Evolutionary conservation across 2,113 vertebrate genomes (phyloP).

Genomic region (Mesembrinibis cayennensis): DNA sequence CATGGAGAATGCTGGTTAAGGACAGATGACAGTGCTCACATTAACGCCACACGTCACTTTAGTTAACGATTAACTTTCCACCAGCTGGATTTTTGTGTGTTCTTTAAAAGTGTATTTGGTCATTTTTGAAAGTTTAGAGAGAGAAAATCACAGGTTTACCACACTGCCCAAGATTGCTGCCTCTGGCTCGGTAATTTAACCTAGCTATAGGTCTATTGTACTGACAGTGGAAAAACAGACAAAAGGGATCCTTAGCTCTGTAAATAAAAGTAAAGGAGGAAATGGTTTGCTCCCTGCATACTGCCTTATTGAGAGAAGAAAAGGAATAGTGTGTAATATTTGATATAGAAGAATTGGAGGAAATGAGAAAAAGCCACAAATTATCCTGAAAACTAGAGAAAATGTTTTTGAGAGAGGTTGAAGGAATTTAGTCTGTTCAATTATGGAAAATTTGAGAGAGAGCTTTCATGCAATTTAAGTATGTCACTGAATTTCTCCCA

Average conservation of each 20-base stretch:
- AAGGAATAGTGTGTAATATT: background rate
- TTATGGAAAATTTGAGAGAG: background rate
- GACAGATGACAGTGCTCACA: rapidly evolving
- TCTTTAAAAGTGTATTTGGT: background rate
- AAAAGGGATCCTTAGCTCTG: background rate
- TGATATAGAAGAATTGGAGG: background rate
- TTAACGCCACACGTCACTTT: rapidly evolving
- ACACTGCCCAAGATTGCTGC: background rate
- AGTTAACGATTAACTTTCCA: background rate
- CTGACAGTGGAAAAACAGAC: background rate
- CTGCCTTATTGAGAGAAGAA: background rate
- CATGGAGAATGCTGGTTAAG: background rate
- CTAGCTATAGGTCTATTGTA: background rate
- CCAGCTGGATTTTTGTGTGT: background rate
- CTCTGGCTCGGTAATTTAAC: background rate
- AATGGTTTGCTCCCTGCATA: background rate
- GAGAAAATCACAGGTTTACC: background rate
- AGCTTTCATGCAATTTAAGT: background rate
- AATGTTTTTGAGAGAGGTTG: background rate
- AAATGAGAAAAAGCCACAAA: background rate
- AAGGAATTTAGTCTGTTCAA: background rate
- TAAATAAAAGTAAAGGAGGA: background rate
- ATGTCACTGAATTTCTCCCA: background rate
- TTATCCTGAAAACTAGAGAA: background rate
- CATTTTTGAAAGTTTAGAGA: background rate